A percentile compares a stretch with the other conserved stretches of the same genome.
These are phyloP conservation scores for Ophiothrix spiculata DNA, from an alignment of 35 echinoderm and acorn worm genomes.

Conservation along the genomic window DNA sequence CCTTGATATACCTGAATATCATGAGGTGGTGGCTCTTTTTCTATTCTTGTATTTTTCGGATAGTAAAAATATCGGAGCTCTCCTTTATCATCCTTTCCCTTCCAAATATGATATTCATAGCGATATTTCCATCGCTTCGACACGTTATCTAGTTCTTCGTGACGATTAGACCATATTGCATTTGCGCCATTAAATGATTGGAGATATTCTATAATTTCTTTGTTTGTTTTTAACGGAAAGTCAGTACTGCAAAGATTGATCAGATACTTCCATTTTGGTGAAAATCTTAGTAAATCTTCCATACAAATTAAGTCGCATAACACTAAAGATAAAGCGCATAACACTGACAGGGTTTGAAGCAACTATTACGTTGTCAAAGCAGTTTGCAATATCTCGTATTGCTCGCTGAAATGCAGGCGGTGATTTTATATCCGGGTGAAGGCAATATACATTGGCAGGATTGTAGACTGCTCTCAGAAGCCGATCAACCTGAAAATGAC, in stretches of 20 bases:
- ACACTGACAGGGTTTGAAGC: constrained; percentile 43
- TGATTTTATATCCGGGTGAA: constrained; percentile 56
- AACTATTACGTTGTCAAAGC: constrained; percentile 71
- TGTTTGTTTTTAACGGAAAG: constrained; percentile 77
- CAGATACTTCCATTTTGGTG: constrained; percentile 52
- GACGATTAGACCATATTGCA: constrained; percentile 14
- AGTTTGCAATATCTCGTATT: constrained; percentile 30
- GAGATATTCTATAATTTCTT: constrained; percentile 53
- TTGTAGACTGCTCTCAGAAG: constrained; percentile 66
- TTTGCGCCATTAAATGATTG: too few species aligned
- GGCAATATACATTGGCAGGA: constrained; percentile 68
- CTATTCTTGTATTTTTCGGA: neutral
- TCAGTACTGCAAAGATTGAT: constrained; percentile 73
- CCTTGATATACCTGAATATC: constrained; percentile 46
- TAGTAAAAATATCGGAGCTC: too few species aligned
- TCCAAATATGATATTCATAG: neutral
- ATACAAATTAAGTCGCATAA: constrained; percentile 58
- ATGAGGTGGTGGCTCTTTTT: constrained; percentile 40
- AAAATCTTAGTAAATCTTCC: constrained; percentile 38
- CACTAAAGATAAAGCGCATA: constrained; percentile 35
- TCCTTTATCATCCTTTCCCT: neutral
- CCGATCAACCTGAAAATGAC: constrained; percentile 50
- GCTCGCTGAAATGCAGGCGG: constrained; percentile 39
- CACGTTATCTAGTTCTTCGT: neutral
- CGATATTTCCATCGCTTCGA: neutral